Percentiles rank a stretch among this genome's conserved stretches.
phyloP scores from a whole-genome alignment of 2,113 vertebrate genomes.

The Myotis davidii region DNA sequence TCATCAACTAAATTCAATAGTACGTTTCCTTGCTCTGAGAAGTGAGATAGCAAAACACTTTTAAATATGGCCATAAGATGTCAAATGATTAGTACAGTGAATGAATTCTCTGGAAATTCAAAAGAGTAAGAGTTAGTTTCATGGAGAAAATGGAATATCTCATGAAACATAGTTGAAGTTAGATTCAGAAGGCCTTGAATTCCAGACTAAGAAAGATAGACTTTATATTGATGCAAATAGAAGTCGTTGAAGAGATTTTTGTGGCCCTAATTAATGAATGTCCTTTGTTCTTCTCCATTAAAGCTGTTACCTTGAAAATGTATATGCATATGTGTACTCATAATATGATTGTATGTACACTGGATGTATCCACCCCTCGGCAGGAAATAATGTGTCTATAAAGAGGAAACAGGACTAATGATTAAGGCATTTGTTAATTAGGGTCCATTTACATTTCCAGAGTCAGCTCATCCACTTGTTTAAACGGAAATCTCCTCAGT shows the following conservation, averaged over 20 bases:
- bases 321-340: neutral
- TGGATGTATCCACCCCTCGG: constrained; percentile 40
- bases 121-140: neutral
- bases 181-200: constrained; percentile 5
- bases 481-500: constrained; percentile 51
- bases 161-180: neutral
- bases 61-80: neutral
- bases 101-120: neutral
- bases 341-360: constrained; percentile 43
- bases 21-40: neutral
- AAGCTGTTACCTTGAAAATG: constrained; percentile 9
- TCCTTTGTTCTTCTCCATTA: constrained; percentile 45
- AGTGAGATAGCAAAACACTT: neutral
- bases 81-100: neutral
- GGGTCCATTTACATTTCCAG: constrained; percentile 65
- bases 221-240: neutral
- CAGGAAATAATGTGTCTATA: constrained; percentile 58
- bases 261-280: constrained; percentile 1
- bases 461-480: constrained; percentile 72
- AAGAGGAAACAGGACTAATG: constrained; percentile 60
- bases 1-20: neutral
- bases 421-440: constrained; percentile 67
- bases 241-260: constrained; percentile 8
- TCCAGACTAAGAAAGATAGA: neutral
- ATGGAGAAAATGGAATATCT: neutral